Evolutionary conservation across 2,888 invertebrate genomes (phyloP), one percentile per base, ranked within the genome.

Genomic region (Cephalotes varians): DNA sequence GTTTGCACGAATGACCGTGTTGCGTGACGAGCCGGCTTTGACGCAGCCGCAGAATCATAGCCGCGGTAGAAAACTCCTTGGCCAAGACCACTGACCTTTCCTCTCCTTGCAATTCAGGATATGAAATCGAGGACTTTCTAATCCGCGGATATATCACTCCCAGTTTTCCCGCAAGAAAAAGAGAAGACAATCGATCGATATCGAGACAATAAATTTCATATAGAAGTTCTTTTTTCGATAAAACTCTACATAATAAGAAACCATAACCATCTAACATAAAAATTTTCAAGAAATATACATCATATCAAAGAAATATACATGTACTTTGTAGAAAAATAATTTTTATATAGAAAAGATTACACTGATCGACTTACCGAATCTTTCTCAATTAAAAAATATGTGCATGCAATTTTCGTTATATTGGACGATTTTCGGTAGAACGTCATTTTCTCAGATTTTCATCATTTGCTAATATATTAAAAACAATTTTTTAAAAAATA

Each of bases 1-100:
- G 86, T 87, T 89, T 81, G 80, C 86, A 82, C 84, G 85, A 88
- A 84, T 81, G 81, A 47, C 72, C 81, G 83, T 18, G 56, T 89
- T 82, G 89, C 89, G 88, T 90, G 90, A 88, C 90, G 83, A 84
- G 80, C 72, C 64, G 76, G 65, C 79, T 83, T 79, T 71, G 79
- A 81, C 73, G 77, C 79, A 58, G 84, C 90, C 85, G 80, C 89
- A 90, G 86, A 90, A 85, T 89, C 85, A 84, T 62, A 85, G 49
- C 47, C 76, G 58, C 85, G 80, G 80, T 84, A 86, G 87, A 89
- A 88, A 90, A 88, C 81, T 90, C 86, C 80, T 85, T 62, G 51
- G 56, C 54, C 65, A 58, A 81, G 73, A 64, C 81, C 81, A 44
- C 62, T 72, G 83, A 80, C 80, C 80, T 60, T 60, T 79, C 47